Base-by-base conservation (phyloP, 2,797 vertebrate species). In the Sylvia borin region DNA sequence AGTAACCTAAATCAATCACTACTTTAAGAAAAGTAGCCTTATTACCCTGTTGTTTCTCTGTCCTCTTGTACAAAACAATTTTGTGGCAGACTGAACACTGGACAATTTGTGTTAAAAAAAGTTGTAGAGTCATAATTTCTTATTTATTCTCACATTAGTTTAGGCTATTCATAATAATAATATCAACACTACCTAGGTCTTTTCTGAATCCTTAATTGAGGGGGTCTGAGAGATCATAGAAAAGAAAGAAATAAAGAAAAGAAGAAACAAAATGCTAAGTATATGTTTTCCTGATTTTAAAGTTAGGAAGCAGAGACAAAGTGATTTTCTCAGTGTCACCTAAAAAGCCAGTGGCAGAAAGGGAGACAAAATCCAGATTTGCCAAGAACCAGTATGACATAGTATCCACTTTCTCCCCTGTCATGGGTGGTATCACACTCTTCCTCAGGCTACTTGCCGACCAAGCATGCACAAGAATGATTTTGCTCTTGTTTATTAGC, bases 361-460 rank as follows among this genome's bases (percentile, higher is more conserved):
- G 1, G 40, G 36, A 48, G 31, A 72, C 51, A 88, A 90, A 95
- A 60, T 72, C 58, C 58, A 71, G 60, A 74, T 77, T 72, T 88
- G 13, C 36, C 10, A 4, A 75, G 81, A 92, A 77, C 19, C 7
- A 58, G 7, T 48, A 40, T 64, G 65, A 79, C 61, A 57, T 10
- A 17, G n/a, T 90, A 40, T 75, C 55, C 51, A 57, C 40, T 88
- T 91, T 75, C 36, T 94, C 47, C 36, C 16, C 17, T 91, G 5
- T 58, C 29, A 48, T 84, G 54, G 43, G 13, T 91, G 54, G 40
- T 93, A 88, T 34, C 88, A 90, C 53, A 36, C 55, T 83, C 22
- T 85, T 95, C 89, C 75, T 93, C 61, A 72, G 81, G 89, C 47
- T 74, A 45, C 53, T 89, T 96, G 68, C 85, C 75, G 80, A 88